phyloP scores from a whole-genome alignment of 2,113 vertebrate species.

The Aegithalos caudatus region DNA sequence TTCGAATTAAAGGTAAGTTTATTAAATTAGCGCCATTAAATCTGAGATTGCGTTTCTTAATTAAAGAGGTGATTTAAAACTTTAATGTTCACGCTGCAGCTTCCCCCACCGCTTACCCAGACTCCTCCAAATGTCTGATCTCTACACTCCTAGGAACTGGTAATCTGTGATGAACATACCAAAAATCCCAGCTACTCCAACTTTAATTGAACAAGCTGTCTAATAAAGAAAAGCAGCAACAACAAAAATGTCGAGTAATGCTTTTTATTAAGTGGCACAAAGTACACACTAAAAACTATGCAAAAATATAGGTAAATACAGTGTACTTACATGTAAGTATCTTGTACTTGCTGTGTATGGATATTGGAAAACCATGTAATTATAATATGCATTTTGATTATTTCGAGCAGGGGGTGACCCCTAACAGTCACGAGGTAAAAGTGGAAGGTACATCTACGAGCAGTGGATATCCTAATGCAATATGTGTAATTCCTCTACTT shows the following conservation, averaged over 20 bases:
- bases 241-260: conserved; percentile 65
- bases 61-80: conserved; percentile 59
- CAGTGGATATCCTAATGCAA: conserved; percentile 72
- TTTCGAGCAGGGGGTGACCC: conserved; percentile 57
- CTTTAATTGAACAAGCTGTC: conserved; percentile 30
- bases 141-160: conserved; percentile 55
- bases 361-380: conserved; percentile 79
- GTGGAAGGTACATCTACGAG: conserved; percentile 54
- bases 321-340: conserved; percentile 84
- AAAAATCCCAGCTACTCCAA: conserved; percentile 50
- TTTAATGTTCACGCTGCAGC: conserved; percentile 23
- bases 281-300: conserved; percentile 86
- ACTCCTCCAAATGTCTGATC: conserved; percentile 46
- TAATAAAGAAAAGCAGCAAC: background rate
- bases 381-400: conserved; percentile 85
- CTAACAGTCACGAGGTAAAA: conserved; percentile 58
- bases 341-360: conserved; percentile 83
- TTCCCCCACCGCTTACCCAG: conserved; percentile 29
- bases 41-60: conserved; percentile 56
- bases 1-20: conserved; percentile 65
- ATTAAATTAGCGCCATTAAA: conserved; percentile 50
- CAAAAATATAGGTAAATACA: conserved; percentile 84
- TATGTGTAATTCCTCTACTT: conserved; percentile 70
- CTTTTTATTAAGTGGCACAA: conserved; percentile 85
- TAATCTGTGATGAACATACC: conserved; percentile 57